Percentiles rank a stretch among this genome's conserved stretches.
Evolutionary conservation across 2,888 invertebrate genomes (phyloP).

Genomic region (Anoncus sp.): DNA sequence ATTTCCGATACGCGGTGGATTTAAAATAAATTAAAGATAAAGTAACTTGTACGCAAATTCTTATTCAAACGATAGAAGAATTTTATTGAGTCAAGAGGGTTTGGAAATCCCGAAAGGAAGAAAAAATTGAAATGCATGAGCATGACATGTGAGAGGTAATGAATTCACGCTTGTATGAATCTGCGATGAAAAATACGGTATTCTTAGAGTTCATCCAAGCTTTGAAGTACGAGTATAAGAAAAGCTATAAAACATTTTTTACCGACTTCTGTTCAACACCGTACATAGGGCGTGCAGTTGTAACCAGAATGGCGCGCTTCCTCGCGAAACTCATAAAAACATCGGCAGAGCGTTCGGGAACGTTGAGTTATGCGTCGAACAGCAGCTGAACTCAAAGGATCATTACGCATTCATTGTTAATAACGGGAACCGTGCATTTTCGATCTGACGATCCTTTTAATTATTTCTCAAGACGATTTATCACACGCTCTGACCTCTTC

Average conservation of each 20-base stretch:
- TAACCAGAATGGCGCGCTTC: slow-evolving; percentile 63
- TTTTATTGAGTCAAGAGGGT: too few relatives aligned
- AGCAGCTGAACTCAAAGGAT: slow-evolving; percentile 66
- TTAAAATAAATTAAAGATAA: too few relatives aligned
- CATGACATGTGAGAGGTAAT: background rate
- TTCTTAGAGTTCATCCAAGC: slow-evolving; percentile 5
- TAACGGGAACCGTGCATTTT: slow-evolving; percentile 72
- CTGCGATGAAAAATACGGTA: background rate
- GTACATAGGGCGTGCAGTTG: slow-evolving; percentile 57
- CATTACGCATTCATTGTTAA: slow-evolving; percentile 74
- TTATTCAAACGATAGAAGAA: too few relatives aligned
- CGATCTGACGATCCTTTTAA: slow-evolving; percentile 73
- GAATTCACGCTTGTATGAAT: background rate
- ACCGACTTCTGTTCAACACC: slow-evolving; percentile 70
- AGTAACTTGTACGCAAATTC: too few relatives aligned
- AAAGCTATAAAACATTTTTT: slow-evolving; percentile 67
- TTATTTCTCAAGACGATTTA: slow-evolving; percentile 73
- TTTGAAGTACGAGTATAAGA: background rate
- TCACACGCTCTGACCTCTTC: too few relatives aligned
- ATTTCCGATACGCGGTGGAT: too few relatives aligned
- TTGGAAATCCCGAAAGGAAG: too few relatives aligned
- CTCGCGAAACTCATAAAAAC: slow-evolving; percentile 73
- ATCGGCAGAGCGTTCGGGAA: slow-evolving; percentile 64
- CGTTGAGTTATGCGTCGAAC: slow-evolving; percentile 13
- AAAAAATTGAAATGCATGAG: too few relatives aligned